A percentile compares a stretch with the other conserved stretches of the same genome.
Evolutionary conservation across 2,888 invertebrate genomes (phyloP).

Genomic region (Papilio protenor): DNA sequence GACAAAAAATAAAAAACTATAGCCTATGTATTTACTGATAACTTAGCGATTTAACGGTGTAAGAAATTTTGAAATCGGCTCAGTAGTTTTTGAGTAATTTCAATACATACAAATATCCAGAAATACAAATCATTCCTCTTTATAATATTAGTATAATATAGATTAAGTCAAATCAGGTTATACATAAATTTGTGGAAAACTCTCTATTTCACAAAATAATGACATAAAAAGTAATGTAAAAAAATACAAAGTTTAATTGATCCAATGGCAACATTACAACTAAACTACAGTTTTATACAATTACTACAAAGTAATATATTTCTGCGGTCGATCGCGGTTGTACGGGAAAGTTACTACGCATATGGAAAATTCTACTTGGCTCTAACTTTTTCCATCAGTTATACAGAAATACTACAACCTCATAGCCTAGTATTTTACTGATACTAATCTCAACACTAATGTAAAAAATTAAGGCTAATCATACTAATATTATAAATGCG

Average conservation of each 20-base stretch:
- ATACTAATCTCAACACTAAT: background rate
- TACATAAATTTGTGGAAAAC: no score
- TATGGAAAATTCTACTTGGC: slow-evolving; percentile 7
- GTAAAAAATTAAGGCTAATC: background rate
- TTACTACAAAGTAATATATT: slow-evolving; percentile 53
- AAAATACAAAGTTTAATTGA: background rate
- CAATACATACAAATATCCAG: background rate
- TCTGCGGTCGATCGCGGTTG: slow-evolving; percentile 55
- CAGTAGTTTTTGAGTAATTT: no score
- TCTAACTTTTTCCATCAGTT: slow-evolving; percentile 14
- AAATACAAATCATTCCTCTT: no score
- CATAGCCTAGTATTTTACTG: background rate
- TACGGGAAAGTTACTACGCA: slow-evolving; percentile 57
- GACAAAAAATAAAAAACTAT: no score
- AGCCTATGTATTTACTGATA: no score
- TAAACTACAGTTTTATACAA: slow-evolving; percentile 27
- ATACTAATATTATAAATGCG: no score
- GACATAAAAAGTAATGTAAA: background rate
- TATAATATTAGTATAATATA: no score
- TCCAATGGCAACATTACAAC: slow-evolving; percentile 2
- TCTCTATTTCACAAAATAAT: no score
- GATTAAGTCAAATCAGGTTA: no score
- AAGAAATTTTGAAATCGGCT: no score
- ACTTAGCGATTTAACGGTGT: no score
- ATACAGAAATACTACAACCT: background rate